Conservation (phyloP, 2,113 vertebrate genomes). For the Calidris pygmaea region DNA sequence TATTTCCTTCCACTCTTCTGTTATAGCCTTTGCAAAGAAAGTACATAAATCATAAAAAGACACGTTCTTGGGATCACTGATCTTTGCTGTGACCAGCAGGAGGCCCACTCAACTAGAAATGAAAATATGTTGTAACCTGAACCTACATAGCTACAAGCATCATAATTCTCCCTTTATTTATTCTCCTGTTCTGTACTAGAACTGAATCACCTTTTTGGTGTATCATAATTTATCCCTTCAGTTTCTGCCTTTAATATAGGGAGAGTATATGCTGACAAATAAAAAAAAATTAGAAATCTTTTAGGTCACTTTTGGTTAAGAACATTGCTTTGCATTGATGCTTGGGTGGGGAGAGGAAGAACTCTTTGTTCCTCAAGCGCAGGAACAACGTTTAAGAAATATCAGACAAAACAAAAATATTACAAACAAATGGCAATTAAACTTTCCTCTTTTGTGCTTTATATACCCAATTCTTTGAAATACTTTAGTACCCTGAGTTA, state of each 20-base stretch:
- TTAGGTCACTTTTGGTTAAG: neutral
- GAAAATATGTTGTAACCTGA: neutral
- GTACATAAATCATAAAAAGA: neutral
- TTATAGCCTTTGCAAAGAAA: neutral
- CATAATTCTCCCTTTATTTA: neutral
- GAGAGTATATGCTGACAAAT: neutral
- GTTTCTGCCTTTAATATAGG: neutral
- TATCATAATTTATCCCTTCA: neutral
- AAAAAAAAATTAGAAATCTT: neutral
- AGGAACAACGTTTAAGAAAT: fast-evolving
- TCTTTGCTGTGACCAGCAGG: neutral
- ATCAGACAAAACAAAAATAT: neutral
- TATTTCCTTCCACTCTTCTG: neutral
- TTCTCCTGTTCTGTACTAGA: neutral
- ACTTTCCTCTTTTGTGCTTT: neutral
- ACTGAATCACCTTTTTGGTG: neutral
- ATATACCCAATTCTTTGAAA: neutral
- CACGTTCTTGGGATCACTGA: neutral
- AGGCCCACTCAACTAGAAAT: neutral
- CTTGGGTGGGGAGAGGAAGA: neutral
- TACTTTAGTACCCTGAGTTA: neutral
- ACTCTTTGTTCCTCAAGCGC: neutral
- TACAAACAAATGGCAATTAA: neutral
- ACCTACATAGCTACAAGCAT: neutral
- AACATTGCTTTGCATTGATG: neutral